These are phyloP conservation scores for Dorcus hopei DNA, from an alignment of 2,888 invertebrate species.

Conservation along the genomic window DNA sequence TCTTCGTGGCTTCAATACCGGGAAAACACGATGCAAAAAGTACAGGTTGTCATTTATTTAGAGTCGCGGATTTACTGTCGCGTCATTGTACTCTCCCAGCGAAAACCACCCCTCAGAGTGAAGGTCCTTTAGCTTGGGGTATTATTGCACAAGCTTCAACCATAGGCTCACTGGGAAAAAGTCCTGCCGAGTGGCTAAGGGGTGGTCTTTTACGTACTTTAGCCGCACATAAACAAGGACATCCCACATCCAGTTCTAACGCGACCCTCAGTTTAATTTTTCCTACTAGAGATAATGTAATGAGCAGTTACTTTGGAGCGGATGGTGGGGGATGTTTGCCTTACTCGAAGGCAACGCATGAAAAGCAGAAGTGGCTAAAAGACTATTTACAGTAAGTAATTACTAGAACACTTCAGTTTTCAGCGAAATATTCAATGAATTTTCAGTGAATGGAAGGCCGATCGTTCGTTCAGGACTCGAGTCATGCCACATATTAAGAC, in stretches of 20 bases:
- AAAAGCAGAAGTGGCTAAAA: conserved; percentile 82
- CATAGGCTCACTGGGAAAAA: conserved; percentile 80
- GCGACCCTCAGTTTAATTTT: conserved; percentile 63
- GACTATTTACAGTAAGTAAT: conserved; percentile 68
- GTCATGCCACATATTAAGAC: conserved; percentile 97
- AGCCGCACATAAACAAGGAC: conserved; percentile 54
- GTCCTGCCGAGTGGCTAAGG: conserved; percentile 69
- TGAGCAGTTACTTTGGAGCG: conserved; percentile 77
- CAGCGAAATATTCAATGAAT: conserved; percentile 12
- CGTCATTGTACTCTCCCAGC: conserved; percentile 58
- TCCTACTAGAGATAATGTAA: conserved; percentile 81
- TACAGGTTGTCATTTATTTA: conserved; percentile 51
- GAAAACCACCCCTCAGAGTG: conserved; percentile 41
- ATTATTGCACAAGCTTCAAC: conserved; percentile 88
- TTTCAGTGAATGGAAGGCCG: conserved; percentile 81
- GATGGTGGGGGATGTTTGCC: conserved; percentile 87
- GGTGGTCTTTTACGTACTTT: conserved; percentile 69
- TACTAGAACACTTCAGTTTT: background rate
- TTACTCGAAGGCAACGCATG: conserved; percentile 66
- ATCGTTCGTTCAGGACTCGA: conserved; percentile 62
- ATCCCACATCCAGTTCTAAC: conserved; percentile 54
- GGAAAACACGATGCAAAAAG: conserved; percentile 62
- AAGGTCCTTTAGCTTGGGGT: conserved; percentile 45
- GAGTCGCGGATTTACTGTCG: conserved; percentile 61
- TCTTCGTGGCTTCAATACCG: conserved; percentile 81